These are phyloP conservation scores for Spodoptera frugiperda DNA, from an alignment of 1,140 invertebrate genomes.

Conservation along the genomic window DNA sequence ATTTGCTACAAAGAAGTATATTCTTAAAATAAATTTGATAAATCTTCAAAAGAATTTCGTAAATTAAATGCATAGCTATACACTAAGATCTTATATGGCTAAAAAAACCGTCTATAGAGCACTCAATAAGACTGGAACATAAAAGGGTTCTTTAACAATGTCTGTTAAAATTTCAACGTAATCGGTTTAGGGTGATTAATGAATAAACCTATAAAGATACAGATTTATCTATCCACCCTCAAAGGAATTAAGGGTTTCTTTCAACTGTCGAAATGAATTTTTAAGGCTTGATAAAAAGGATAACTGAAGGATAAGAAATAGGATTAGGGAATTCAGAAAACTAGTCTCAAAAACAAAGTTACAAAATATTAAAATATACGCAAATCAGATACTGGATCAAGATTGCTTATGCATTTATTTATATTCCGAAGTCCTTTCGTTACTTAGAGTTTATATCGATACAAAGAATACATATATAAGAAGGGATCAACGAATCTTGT, in stretches of 20 bases:
- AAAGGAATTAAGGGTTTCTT: constrained; percentile 50
- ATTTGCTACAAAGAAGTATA: too few species aligned
- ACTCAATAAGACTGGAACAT: constrained; percentile 4
- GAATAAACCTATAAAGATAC: constrained; percentile 57
- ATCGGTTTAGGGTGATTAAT: constrained; percentile 57
- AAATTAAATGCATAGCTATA: too few species aligned
- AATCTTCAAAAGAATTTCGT: too few species aligned
- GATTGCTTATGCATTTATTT: background rate
- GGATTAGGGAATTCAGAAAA: constrained; percentile 34
- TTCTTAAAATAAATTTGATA: too few species aligned
- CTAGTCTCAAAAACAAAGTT: constrained; percentile 26
- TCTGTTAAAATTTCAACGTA: constrained; percentile 52
- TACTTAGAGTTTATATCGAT: background rate
- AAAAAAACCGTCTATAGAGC: constrained; percentile 3
- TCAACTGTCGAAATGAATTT: constrained; percentile 49
- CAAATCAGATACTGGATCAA: background rate
- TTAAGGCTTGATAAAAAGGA: constrained; percentile 47
- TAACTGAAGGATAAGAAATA: constrained; percentile 34
- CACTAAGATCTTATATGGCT: background rate
- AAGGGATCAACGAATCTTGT: too few species aligned
- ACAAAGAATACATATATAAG: too few species aligned
- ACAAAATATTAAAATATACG: background rate
- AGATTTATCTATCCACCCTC: constrained; percentile 49
- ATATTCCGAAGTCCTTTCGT: too few species aligned
- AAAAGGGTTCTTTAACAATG: constrained; percentile 37